phyloP scores from a whole-genome alignment of 2,113 vertebrate genomes.

The Chloebia gouldiae region DNA sequence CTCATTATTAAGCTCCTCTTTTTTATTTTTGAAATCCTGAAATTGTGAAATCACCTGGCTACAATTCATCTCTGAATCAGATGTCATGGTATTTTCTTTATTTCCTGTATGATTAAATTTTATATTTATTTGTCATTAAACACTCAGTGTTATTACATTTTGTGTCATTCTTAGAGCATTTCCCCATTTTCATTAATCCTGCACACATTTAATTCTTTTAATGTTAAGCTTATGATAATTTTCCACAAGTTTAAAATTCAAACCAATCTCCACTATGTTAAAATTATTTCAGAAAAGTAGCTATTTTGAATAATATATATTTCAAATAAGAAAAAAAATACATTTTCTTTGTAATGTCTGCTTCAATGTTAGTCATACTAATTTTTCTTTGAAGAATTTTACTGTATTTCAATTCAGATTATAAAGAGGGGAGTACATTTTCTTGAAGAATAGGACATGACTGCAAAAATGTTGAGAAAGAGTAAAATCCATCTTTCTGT shows the following conservation, averaged over 20 bases:
- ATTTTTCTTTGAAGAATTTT: not conserved
- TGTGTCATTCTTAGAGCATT: not conserved
- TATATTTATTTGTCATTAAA: not conserved
- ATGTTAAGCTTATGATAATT: not conserved
- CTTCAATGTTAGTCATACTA: not conserved
- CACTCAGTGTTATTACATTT: not conserved
- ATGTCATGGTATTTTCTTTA: not conserved
- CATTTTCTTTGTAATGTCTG: not conserved
- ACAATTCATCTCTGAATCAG: not conserved
- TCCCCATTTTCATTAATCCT: not conserved
- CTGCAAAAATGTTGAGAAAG: not conserved
- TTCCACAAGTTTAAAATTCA: not conserved
- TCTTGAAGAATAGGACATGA: not conserved
- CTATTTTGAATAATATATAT: not conserved
- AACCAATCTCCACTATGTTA: not conserved
- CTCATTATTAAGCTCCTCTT: not conserved
- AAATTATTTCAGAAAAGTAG: not conserved
- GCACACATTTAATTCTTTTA: not conserved
- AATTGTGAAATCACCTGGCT: not conserved
- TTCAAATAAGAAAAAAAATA: not conserved
- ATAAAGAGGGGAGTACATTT: not conserved
- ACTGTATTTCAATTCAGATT: not conserved
- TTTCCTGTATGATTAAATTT: not conserved
- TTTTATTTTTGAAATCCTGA: not conserved
- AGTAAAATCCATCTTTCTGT: constrained; percentile 31